Evolutionary conservation across 2,113 vertebrate genomes (phyloP).

Genomic region (Colossoma macropomum): DNA sequence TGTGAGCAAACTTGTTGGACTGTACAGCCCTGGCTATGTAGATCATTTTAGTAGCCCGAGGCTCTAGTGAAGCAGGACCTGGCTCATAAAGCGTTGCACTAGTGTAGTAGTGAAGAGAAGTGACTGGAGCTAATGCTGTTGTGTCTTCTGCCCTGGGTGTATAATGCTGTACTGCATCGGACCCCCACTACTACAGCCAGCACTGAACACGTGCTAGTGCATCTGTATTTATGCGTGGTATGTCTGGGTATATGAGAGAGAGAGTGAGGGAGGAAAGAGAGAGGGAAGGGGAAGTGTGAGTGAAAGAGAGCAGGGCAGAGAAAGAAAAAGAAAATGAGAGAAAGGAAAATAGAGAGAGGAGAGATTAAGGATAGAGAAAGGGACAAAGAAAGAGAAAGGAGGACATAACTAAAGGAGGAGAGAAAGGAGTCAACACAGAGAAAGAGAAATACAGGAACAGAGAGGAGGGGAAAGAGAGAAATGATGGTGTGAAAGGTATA

Average conservation of each 20-base stretch:
- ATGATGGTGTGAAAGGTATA: too few species aligned
- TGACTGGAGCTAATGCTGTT: neutral
- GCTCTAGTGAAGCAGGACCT: neutral
- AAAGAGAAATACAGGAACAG: too few species aligned
- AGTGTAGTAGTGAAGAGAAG: neutral
- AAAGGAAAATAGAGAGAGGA: neutral
- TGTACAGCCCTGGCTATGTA: neutral
- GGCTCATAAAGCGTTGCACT: neutral
- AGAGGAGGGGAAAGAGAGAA: too few species aligned
- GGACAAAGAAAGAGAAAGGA: too few species aligned
- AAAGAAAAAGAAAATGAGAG: neutral
- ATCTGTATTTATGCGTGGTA: conserved; percentile 6
- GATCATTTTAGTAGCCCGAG: neutral
- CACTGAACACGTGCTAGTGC: neutral
- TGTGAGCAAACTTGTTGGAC: too few species aligned
- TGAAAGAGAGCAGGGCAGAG: too few species aligned
- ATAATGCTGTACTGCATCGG: neutral
- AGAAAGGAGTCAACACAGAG: too few species aligned
- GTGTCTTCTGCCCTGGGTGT: neutral
- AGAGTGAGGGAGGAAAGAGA: neutral
- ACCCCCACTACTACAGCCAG: neutral
- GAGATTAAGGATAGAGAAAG: neutral
- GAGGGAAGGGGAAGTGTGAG: too few species aligned
- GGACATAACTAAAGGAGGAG: too few species aligned
- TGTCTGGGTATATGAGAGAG: neutral